Percentiles rank a stretch among this genome's conserved stretches.
phyloP scores from a whole-genome alignment of 1,140 invertebrate genomes.

The Macrobrachium rosenbergii region DNA sequence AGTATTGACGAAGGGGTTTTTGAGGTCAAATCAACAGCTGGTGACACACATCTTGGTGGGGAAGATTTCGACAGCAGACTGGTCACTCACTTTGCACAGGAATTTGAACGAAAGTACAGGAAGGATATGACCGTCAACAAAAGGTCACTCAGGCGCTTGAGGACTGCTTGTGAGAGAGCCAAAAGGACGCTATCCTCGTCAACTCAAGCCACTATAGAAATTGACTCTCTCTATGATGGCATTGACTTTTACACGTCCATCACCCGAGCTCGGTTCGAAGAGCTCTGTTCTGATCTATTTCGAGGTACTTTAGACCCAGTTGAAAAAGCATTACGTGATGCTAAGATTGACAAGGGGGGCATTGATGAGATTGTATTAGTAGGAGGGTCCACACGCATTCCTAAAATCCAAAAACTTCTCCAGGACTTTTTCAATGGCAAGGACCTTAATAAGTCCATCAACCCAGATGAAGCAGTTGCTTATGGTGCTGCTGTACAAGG shows the following conservation, averaged over 20 bases:
- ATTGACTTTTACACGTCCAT: not conserved
- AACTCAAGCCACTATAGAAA: slow-evolving; percentile 1
- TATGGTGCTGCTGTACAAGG: not conserved
- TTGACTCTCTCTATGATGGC: not conserved
- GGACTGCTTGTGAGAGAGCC: not conserved
- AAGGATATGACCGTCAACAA: slow-evolving; percentile 53
- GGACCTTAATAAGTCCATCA: not conserved
- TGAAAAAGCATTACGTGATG: not conserved
- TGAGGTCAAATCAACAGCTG: not conserved
- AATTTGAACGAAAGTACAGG: slow-evolving; percentile 67
- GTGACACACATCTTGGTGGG: not conserved
- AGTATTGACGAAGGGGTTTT: slow-evolving; percentile 63
- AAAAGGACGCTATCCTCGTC: not conserved
- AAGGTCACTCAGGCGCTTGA: not conserved
- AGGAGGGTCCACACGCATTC: not conserved
- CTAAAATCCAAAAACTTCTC: slow-evolving; percentile 2
- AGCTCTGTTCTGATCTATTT: slow-evolving; percentile 1
- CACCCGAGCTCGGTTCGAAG: not conserved
- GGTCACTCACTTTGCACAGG: slow-evolving; percentile 67
- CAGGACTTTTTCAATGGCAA: slow-evolving; percentile 5
- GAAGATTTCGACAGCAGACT: slow-evolving; percentile 2
- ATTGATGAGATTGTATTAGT: not conserved
- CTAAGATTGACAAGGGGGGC: not conserved
- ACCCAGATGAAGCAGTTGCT: slow-evolving; percentile 6
- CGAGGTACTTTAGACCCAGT: slow-evolving; percentile 1